Base-by-base conservation (phyloP, 2,797 vertebrate genomes). In the Danio jaintianensis region DNA sequence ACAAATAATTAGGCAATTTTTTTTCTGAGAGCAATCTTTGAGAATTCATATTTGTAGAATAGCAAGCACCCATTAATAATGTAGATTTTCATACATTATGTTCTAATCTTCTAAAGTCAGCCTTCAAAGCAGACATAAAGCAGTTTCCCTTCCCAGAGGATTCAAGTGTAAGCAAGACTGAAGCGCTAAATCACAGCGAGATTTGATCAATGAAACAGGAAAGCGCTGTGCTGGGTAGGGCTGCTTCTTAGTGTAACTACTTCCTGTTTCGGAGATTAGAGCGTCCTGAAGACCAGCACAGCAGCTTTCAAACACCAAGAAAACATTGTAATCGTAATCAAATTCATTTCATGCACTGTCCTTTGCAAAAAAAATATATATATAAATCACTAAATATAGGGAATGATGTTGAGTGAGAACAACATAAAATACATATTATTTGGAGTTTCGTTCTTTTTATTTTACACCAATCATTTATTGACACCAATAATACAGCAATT, bases 231-330 rank as follows among this genome's bases (percentile, higher is more conserved):
- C 89, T 91, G 94, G 94, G 94, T 90, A 90, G 93, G 94, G 93
- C 93, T 91, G 80, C 92, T 92, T 93, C 92, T 94, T 93, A 93
- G 88, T 80, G 89, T 93, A 95, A 95, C 92, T 93, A 95, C 94
- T 96, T 97, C 96, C 96, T 95, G 92, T 90, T 87, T 88, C 83
- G 87, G 75, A 93, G 94, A 94, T 95, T 93, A 92, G 87, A 92
- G 75, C 79, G 67, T 48, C 79, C 48, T 78, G 56, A 78, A 85
- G 83, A 74, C 48, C 48, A 56, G 45, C 50, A 67, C 47, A 56
- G 10, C 50, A 15, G 66, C 9, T n/a, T n/a, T 50, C 13, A 47
- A 22, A 11, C 8, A 47, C 42, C 0, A 9, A 1, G 29, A 29
- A 5, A 66, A 9, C 63, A 4, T 7, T 0, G 1, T 13, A 12